Conservation (phyloP, 2,797 vertebrate species). For the Mormyrus hasselquistii region DNA sequence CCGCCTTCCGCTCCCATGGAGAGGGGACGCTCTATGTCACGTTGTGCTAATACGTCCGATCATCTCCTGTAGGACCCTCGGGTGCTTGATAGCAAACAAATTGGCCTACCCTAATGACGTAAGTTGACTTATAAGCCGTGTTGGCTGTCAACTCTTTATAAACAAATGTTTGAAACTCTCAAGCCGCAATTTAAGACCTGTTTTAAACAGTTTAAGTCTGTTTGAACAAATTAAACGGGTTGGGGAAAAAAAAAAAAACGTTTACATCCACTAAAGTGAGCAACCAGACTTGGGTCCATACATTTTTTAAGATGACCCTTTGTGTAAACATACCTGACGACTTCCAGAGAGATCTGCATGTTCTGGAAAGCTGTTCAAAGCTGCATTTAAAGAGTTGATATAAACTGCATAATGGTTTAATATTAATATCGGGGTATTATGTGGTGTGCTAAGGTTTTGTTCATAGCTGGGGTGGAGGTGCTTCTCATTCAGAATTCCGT, state of each 20-base stretch:
- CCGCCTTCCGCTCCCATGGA: constrained; percentile 5
- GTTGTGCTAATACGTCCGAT: neutral
- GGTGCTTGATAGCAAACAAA: neutral
- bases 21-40: neutral
- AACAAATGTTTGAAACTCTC: neutral
- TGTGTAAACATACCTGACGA: neutral
- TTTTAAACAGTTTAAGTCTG: neutral
- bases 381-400: neutral
- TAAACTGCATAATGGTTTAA: neutral
- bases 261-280: neutral
- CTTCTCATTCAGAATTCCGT: neutral
- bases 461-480: neutral
- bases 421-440: neutral
- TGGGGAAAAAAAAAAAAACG: neutral
- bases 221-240: neutral
- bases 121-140: neutral
- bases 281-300: neutral
- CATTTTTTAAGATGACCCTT: neutral
- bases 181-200: neutral
- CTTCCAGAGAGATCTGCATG: neutral
- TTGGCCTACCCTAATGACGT: neutral
- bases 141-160: neutral
- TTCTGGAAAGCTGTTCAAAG: neutral
- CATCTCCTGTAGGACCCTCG: neutral
- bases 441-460: neutral